These are phyloP conservation scores for Hemibagrus wyckioides DNA, from an alignment of 2,113 vertebrate genomes.

Conservation along the genomic window DNA sequence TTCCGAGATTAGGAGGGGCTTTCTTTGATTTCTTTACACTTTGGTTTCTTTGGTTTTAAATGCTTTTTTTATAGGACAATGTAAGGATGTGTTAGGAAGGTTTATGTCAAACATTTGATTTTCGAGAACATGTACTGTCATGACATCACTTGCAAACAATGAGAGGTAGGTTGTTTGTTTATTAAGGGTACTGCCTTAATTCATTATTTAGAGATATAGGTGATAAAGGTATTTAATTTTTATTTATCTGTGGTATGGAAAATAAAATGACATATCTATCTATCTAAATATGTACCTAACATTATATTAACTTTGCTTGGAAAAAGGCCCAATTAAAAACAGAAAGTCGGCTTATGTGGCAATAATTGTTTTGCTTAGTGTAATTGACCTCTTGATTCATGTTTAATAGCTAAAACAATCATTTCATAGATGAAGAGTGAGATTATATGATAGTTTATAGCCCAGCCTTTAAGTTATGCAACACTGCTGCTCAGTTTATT, in stretches of 20 bases:
- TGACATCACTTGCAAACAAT: neutral
- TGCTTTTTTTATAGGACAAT: neutral
- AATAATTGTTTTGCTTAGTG: neutral
- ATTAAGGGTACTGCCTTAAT: neutral
- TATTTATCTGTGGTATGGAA: neutral
- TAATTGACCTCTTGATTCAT: neutral
- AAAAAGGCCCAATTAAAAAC: neutral
- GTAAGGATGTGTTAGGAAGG: neutral
- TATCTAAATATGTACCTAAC: neutral
- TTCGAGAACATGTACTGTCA: neutral
- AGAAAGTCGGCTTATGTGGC: neutral
- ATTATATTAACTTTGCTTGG: neutral
- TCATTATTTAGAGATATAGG: neutral
- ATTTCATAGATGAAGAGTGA: neutral
- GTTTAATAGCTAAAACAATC: neutral
- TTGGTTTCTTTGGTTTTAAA: neutral
- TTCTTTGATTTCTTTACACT: neutral
- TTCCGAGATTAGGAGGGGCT: neutral
- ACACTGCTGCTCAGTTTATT: neutral
- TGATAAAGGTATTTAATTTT: neutral
- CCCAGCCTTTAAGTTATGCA: neutral
- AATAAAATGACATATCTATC: no score
- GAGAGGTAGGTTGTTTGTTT: neutral
- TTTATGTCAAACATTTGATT: neutral
- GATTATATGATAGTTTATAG: neutral